A percentile compares a stretch with the other conserved stretches of the same genome.
phyloP scores from a whole-genome alignment of 2,888 invertebrate genomes.

The Geophilus truncorum region DNA sequence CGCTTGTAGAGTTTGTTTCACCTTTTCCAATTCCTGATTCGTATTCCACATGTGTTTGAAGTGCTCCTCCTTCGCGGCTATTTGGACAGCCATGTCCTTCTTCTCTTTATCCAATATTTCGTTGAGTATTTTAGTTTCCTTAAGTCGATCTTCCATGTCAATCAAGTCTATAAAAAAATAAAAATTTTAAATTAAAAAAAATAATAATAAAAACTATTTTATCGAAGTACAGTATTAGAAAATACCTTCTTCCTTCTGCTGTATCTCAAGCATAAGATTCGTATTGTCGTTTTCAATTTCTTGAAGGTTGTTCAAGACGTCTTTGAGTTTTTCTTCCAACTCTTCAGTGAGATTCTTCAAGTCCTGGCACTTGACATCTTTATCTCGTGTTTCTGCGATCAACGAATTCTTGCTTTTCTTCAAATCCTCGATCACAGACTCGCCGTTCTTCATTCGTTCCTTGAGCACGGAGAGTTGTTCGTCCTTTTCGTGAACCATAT shows the following conservation, averaged over 20 bases:
- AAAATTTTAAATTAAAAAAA: too few species aligned
- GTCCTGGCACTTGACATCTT: background rate
- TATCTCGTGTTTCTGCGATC: background rate
- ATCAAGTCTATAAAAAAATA: background rate
- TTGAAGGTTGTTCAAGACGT: background rate
- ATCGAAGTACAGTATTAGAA: too few species aligned
- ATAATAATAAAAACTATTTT: too few species aligned
- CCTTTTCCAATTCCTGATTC: background rate
- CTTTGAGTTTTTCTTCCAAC: background rate
- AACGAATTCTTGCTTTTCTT: background rate
- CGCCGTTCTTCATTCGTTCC: background rate
- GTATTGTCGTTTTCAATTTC: background rate
- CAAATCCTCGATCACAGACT: background rate
- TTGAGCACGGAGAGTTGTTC: background rate
- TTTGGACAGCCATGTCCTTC: background rate
- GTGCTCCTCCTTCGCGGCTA: background rate
- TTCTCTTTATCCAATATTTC: background rate
- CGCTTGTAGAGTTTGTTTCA: background rate
- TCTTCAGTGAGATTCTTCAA: background rate
- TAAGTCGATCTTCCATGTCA: background rate
- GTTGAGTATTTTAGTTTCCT: background rate
- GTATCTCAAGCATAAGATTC: too few species aligned
- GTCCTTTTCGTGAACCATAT: background rate
- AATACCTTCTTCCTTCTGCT: too few species aligned
- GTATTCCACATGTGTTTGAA: background rate